Conservation (phyloP, 2,113 vertebrate species). For the Melanocharis versteri region DNA sequence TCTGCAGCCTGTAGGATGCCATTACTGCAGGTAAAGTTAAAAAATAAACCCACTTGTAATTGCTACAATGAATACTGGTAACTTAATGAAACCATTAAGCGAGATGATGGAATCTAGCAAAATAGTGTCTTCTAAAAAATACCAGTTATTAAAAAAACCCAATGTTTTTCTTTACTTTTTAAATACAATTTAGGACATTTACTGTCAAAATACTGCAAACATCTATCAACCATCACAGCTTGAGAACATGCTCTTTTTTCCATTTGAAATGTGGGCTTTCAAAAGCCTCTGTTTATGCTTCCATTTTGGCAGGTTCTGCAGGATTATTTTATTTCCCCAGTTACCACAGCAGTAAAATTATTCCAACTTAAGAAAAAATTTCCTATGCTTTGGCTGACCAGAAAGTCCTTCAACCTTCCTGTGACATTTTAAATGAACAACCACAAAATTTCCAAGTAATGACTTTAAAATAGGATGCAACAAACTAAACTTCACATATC, state of each 20-base stretch:
- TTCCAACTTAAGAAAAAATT: background rate
- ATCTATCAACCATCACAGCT: background rate
- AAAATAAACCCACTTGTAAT: background rate
- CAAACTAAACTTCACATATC: background rate
- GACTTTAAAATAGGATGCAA: background rate
- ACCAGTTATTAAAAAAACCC: background rate
- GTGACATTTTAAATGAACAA: background rate
- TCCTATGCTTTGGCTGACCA: background rate
- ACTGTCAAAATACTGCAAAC: background rate
- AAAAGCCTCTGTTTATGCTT: constrained; percentile 8
- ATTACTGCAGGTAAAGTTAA: background rate
- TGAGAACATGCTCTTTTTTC: background rate
- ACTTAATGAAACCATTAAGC: background rate
- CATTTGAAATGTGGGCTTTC: background rate
- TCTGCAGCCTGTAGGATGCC: background rate
- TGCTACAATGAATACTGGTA: background rate
- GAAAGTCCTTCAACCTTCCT: background rate
- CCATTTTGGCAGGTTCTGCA: background rate
- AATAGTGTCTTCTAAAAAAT: background rate
- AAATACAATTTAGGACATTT: background rate
- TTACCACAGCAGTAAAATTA: background rate
- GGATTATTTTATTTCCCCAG: constrained; percentile 17
- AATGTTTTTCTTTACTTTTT: background rate
- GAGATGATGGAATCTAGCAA: background rate
- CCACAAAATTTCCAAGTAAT: background rate